Evolutionary conservation across 2,888 invertebrate species (phyloP).

Genomic region (Entomobrya multifasciata): DNA sequence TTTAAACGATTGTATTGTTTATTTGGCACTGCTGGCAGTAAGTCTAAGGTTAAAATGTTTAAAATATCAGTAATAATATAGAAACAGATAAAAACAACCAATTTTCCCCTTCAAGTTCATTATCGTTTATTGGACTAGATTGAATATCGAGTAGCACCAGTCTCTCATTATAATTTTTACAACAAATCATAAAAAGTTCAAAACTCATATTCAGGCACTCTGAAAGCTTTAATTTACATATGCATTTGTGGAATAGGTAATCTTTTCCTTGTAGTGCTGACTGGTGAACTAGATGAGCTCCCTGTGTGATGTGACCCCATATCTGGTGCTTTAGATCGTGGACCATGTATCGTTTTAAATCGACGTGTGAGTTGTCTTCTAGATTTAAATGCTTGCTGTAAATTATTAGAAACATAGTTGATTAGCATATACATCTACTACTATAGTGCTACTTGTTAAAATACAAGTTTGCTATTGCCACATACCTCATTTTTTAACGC

Average conservation of each 20-base stretch:
- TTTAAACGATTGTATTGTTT: conserved; percentile 12
- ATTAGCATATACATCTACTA: background rate
- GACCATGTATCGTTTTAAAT: conserved; percentile 82
- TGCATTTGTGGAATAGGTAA: conserved; percentile 37
- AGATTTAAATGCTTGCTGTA: conserved; percentile 82
- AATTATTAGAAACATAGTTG: conserved; percentile 32
- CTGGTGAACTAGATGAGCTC: conserved; percentile 58
- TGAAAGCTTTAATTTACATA: too few species aligned
- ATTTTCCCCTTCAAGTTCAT: background rate
- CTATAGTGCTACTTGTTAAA: too few species aligned
- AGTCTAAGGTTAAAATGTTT: background rate
- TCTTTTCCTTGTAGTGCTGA: conserved; percentile 42
- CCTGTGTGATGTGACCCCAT: conserved; percentile 2
- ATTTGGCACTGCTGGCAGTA: conserved; percentile 1
- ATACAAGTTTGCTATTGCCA: too few species aligned
- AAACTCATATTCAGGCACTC: too few species aligned
- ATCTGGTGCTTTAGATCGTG: conserved; percentile 49
- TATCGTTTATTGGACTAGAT: conserved; percentile 23
- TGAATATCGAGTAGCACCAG: background rate
- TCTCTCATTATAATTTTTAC: too few species aligned
- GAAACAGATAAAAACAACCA: too few species aligned
- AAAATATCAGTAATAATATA: conserved; percentile 11
- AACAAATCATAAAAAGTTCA: too few species aligned
- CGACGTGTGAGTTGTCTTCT: conserved; percentile 82
- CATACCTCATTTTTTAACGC: conserved; percentile 84